Evolutionary conservation across 37 sponge, comb jelly and placozoan genomes (phyloP), one percentile per base, ranked within the genome.

Genomic region (Cliona cf. orientalis): DNA sequence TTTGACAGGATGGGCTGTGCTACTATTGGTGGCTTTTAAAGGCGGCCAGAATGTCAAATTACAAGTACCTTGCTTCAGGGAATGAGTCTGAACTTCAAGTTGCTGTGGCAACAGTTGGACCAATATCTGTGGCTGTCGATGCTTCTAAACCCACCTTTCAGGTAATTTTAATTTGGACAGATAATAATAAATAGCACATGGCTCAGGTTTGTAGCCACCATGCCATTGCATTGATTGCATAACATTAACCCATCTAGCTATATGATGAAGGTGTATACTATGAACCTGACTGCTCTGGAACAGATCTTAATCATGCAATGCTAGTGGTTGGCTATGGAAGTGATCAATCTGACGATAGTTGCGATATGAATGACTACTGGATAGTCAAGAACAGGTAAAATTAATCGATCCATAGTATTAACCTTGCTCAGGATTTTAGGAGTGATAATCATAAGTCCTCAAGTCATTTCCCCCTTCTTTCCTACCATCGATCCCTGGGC

Each of bases 351-450:
- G n/a, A n/a, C n/a, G n/a, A n/a, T n/a, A n/a, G n/a, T n/a, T n/a
- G n/a, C n/a, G n/a, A n/a, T n/a, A 82, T 79, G 5, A 73, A 80
- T 66, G 83, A 90, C 28, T 96, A 90, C 76, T 96, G 82, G 86
- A 74, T 96, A n/a, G 91, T 96, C 1, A 96, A 96, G 80, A 96
- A 96, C 91, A 80, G 80, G 80, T 80, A n/a, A n/a, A n/a, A n/a
- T n/a, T n/a, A n/a, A n/a, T n/a, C n/a, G n/a, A n/a, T n/a, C n/a
- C n/a, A n/a, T n/a, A n/a, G n/a, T n/a, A n/a, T n/a, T n/a, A n/a
- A n/a, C n/a, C n/a, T n/a, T n/a, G n/a, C n/a, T n/a, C n/a, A n/a
- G n/a, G n/a, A n/a, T n/a, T n/a, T n/a, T n/a, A n/a, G n/a, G n/a
- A n/a, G n/a, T n/a, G n/a, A n/a, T n/a, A n/a, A n/a, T n/a, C n/a